A percentile compares a stretch with the other conserved stretches of the same genome.
Conservation (phyloP, 2,797 vertebrate genomes). For the Otus scops region DNA sequence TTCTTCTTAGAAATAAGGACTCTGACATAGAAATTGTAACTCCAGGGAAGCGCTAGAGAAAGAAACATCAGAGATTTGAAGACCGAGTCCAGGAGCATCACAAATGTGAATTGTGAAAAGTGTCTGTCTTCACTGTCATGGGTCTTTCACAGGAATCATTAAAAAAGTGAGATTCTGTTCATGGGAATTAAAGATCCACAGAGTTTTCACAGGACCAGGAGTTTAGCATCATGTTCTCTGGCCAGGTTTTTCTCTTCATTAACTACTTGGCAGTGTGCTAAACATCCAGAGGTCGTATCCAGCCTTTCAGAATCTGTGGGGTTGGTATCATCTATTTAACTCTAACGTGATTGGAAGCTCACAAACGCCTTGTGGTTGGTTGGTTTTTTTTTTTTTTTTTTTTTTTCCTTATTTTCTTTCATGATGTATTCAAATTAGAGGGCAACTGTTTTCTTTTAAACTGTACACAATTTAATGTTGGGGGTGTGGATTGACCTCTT, state of each 20-base stretch:
- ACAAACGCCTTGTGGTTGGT: neutral
- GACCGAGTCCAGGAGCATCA: neutral
- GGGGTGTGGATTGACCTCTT: conserved; percentile 3
- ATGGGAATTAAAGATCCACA: conserved; percentile 6
- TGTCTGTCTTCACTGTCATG: neutral
- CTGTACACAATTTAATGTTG: neutral
- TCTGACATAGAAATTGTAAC: neutral
- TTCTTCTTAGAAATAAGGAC: neutral
- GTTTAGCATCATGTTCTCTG: neutral
- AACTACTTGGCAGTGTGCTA: conserved; percentile 23
- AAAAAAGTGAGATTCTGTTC: conserved; percentile 30
- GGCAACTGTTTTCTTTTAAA: conserved; percentile 10
- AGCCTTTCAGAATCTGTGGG: neutral
- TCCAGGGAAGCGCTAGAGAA: neutral
- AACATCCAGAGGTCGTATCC: neutral
- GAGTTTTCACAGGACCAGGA: neutral
- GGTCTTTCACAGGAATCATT: conserved; percentile 26
- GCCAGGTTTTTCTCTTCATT: conserved; percentile 43
- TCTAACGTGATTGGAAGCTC: neutral
- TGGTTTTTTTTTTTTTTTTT: neutral
- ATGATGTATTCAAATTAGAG: neutral
- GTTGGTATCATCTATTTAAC: neutral
- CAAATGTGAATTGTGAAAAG: conserved; percentile 19
- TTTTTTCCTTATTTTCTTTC: neutral
- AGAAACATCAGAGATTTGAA: conserved; percentile 5